phyloP scores from a whole-genome alignment of 2,113 vertebrate species.

The Chaenocephalus aceratus region DNA sequence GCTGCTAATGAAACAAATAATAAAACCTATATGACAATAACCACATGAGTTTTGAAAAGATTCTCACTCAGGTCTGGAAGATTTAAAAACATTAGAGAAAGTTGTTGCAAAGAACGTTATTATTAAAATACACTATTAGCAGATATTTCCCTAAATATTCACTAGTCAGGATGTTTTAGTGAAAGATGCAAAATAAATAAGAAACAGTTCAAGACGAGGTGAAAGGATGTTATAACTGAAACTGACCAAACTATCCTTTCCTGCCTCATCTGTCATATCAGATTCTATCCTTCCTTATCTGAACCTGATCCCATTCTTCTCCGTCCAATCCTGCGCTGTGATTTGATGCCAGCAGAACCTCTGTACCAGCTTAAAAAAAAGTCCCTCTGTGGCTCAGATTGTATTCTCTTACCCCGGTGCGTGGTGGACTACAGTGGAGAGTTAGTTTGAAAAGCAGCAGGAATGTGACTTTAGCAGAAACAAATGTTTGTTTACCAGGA shows the following conservation, averaged over 20 bases:
- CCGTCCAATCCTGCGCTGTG: conserved; percentile 33
- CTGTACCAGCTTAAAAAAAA: conserved; percentile 25
- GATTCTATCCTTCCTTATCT: conserved; percentile 18
- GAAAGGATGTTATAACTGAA: neutral
- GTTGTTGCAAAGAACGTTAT: neutral
- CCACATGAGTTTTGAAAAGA: neutral
- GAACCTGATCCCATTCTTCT: conserved; percentile 36
- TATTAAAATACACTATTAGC: neutral
- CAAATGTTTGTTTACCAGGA: conserved; percentile 70
- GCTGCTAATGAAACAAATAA: neutral
- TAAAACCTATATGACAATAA: neutral
- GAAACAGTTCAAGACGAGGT: neutral
- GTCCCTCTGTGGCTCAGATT: conserved; percentile 37
- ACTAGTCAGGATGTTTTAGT: neutral
- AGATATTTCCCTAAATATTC: neutral
- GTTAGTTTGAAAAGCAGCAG: conserved; percentile 39
- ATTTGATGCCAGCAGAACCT: conserved; percentile 49
- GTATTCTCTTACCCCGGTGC: conserved; percentile 34
- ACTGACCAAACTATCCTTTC: conserved; percentile 26
- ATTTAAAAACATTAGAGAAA: neutral
- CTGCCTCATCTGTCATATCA: conserved; percentile 20
- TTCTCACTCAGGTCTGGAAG: neutral
- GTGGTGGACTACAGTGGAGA: conserved; percentile 20
- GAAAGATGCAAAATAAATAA: neutral
- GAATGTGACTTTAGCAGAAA: conserved; percentile 72